These are phyloP conservation scores for Malthinus seriepunctatus DNA, from an alignment of 2,888 invertebrate genomes.

Conservation along the genomic window DNA sequence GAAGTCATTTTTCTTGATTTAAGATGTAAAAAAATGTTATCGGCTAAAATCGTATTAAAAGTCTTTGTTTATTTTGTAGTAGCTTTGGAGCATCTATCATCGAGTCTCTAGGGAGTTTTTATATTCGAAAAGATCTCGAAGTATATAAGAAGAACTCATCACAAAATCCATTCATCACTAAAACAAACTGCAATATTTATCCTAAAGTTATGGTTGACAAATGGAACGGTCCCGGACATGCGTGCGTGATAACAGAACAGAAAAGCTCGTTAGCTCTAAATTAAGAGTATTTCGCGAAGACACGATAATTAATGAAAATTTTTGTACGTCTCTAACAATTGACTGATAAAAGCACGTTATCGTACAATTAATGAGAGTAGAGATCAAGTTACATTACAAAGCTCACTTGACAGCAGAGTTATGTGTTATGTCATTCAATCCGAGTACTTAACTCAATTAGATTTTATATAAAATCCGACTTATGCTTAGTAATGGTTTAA, in stretches of 20 bases:
- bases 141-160: slow-evolving; percentile 36
- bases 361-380: slow-evolving; percentile 50
- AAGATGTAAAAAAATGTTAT: slow-evolving; percentile 5
- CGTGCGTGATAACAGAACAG: slow-evolving; percentile 45
- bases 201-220: slow-evolving; percentile 44
- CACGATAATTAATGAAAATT: slow-evolving; percentile 52
- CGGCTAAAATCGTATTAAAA: slow-evolving; percentile 17
- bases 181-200: slow-evolving; percentile 37
- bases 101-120: slow-evolving; percentile 33
- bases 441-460: not conserved
- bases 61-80: slow-evolving; percentile 30
- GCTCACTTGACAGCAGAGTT: slow-evolving; percentile 28
- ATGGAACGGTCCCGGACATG: slow-evolving; percentile 46
- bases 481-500: slow-evolving; percentile 5
- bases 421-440: slow-evolving; percentile 15
- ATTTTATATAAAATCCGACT: not conserved
- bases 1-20: slow-evolving; percentile 19
- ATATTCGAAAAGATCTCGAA: slow-evolving; percentile 27
- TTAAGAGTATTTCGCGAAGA: slow-evolving; percentile 50
- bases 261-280: slow-evolving; percentile 48
- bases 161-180: slow-evolving; percentile 46
- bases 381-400: slow-evolving; percentile 45
- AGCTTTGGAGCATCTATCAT: slow-evolving; percentile 33
- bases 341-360: slow-evolving; percentile 48
- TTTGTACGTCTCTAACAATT: slow-evolving; percentile 48